Evolutionary conservation across 2,888 invertebrate genomes (phyloP), one percentile per base, ranked within the genome.

Genomic region (Kuschelorhynchus macadamiae): DNA sequence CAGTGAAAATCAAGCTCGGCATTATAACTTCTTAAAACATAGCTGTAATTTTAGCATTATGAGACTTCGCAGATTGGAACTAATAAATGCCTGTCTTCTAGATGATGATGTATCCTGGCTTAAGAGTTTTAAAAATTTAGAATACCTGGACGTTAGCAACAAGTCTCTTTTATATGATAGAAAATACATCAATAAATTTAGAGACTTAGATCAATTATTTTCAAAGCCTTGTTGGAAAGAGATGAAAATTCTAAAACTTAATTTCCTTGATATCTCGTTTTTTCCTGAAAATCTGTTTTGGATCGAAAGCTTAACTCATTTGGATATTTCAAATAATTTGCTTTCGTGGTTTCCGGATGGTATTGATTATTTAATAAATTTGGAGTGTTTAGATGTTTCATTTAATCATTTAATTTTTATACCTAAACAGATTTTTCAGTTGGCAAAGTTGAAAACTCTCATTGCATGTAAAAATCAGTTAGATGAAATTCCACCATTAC

Each of bases 131-230:
- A 63, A 60, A 20, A 63, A 41, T 20, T 44, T 78, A 5, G 59
- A 74, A 44, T 72, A 73, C 41, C 56, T 78, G 18, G 76, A 78
- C 71, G 70, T 78, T n/a, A 74, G 78, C 47, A 78, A 77, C 41
- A 57, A 68, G 44, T 18, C n/a, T 21, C 36, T 41, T 11, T 3
- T 11, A 14, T 14, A 1, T 9, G 18, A 52, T 49, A 4, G 25
- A 4, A 50, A 20, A 14, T 36, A 32, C 46, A 14, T 68, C 0
- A 78, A 78, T 47, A 71, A 41, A 17, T 72, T 77, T 14, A 39
- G 67, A 4, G 72, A 77, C 9, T 33, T 75, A 8, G 74, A 76
- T 52, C 36, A 68, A 33, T 63, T 78, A 12, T 77, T 78, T 55
- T 59, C 70, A 33, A 74, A 72, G 41, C 72, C 73, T n/a, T 59